These are phyloP conservation scores for Bombyx huttoni DNA, from an alignment of 2,888 invertebrate genomes.

Conservation along the genomic window DNA sequence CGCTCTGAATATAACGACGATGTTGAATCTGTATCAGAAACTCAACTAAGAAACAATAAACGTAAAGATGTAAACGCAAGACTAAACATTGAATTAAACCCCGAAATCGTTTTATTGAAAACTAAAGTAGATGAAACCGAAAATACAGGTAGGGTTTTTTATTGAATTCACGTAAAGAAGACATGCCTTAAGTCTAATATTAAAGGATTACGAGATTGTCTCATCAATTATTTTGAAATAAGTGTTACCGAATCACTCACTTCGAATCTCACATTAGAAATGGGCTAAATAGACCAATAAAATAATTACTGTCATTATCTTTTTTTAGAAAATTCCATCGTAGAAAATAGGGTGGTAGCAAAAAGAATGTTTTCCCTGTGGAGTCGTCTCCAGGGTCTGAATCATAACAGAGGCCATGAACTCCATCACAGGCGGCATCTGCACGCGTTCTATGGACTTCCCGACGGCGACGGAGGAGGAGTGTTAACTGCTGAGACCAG, in stretches of 20 bases:
- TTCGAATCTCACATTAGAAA: background rate
- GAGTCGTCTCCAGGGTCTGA: conserved; percentile 57
- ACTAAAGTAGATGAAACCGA: conserved; percentile 32
- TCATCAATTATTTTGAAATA: background rate
- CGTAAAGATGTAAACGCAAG: conserved; percentile 17
- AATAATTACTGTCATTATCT: conserved; percentile 1
- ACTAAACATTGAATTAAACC: conserved; percentile 19
- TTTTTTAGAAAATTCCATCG: conserved; percentile 29
- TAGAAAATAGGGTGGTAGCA: conserved; percentile 32
- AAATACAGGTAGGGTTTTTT: conserved; percentile 15
- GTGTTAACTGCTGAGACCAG: conserved; percentile 55
- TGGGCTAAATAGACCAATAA: background rate
- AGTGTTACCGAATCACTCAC: background rate
- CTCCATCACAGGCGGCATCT: conserved; percentile 53
- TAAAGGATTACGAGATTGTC: background rate
- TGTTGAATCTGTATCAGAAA: conserved; percentile 13
- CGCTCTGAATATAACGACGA: conserved; percentile 30
- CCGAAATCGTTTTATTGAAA: conserved; percentile 24
- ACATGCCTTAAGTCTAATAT: no score
- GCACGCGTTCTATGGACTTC: conserved; percentile 50
- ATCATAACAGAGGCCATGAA: conserved; percentile 49
- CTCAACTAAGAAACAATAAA: conserved; percentile 5
- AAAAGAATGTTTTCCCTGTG: conserved; percentile 60
- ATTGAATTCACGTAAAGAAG: no score
- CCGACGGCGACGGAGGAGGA: conserved; percentile 35